These are phyloP conservation scores for Sinocyclocheilus grahami DNA, from an alignment of 2,113 vertebrate species.

Conservation along the genomic window DNA sequence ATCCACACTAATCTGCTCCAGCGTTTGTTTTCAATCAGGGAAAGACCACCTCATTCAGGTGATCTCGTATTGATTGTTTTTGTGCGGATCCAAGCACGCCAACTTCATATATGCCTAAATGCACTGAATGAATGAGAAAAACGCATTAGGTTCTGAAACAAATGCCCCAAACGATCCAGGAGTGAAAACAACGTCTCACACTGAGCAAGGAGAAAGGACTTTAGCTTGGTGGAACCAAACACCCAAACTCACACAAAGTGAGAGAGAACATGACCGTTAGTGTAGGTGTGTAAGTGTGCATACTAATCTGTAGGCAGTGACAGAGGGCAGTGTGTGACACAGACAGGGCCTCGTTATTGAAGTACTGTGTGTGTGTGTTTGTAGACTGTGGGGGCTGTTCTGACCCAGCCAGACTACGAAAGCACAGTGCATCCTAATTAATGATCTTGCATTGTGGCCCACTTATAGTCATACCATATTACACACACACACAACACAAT, in stretches of 20 bases:
- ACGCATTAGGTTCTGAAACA: no score
- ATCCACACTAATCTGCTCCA: no score
- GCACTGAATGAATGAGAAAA: no score
- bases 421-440: constrained; percentile 77
- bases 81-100: no score
- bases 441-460: constrained; percentile 74
- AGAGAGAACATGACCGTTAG: constrained; percentile 27
- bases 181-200: background rate
- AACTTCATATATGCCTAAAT: no score
- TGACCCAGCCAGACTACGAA: constrained; percentile 66
- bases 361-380: constrained; percentile 32
- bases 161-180: background rate
- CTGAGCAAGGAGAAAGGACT: constrained; percentile 23
- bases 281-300: constrained; percentile 51
- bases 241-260: constrained; percentile 19
- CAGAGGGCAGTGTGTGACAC: constrained; percentile 49
- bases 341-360: constrained; percentile 51
- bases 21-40: no score
- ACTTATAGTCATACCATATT: constrained; percentile 63
- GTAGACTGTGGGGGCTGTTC: constrained; percentile 61
- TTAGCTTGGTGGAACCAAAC: constrained; percentile 18
- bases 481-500: constrained; percentile 45
- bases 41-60: no score
- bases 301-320: constrained; percentile 54
- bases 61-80: no score